A percentile compares a stretch with the other conserved stretches of the same genome.
Conservation (phyloP, 1,140 invertebrate genomes). For the Steinernema feltiae region DNA sequence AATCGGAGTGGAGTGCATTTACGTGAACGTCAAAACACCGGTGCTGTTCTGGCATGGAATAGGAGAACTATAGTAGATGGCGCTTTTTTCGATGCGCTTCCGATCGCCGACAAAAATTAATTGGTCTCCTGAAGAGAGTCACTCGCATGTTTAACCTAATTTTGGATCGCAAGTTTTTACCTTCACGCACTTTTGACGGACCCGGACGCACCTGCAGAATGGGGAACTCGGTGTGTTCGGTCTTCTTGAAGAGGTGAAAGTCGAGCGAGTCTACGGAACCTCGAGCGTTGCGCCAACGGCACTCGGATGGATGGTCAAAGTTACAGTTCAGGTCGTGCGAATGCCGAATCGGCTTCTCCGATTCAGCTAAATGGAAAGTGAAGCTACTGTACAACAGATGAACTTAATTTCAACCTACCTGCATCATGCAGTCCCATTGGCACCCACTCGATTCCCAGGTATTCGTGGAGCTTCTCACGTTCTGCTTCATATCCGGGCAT, state of each 20-base stretch:
- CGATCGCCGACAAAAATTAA: constrained; percentile 49
- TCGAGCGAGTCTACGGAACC: constrained; percentile 43
- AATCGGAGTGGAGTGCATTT: constrained; percentile 16
- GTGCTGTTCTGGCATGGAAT: constrained; percentile 50
- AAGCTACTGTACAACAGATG: background rate
- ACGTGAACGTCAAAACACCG: constrained; percentile 50
- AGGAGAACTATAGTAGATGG: constrained; percentile 43
- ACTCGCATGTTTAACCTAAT: background rate
- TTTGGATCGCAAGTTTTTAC: constrained; percentile 16
- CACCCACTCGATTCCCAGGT: constrained; percentile 39
- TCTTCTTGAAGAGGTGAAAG: constrained; percentile 53
- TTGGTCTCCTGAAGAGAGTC: constrained; percentile 37
- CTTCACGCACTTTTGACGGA: constrained; percentile 47
- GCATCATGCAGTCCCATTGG: constrained; percentile 28
- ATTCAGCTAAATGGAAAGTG: constrained; percentile 30
- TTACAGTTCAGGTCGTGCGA: constrained; percentile 52
- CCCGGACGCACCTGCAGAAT: constrained; percentile 48
- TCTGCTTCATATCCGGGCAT: constrained; percentile 39
- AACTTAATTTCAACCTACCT: constrained; percentile 17
- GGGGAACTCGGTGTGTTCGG: constrained; percentile 50
- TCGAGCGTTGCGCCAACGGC: constrained; percentile 45
- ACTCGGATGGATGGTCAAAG: constrained; percentile 43
- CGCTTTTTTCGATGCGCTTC: constrained; percentile 43
- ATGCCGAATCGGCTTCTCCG: constrained; percentile 36
- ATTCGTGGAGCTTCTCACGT: constrained; percentile 31